Percentiles rank a stretch among this genome's conserved stretches.
Conservation (phyloP, 1,140 invertebrate species). For the Aphidius gifuensis region DNA sequence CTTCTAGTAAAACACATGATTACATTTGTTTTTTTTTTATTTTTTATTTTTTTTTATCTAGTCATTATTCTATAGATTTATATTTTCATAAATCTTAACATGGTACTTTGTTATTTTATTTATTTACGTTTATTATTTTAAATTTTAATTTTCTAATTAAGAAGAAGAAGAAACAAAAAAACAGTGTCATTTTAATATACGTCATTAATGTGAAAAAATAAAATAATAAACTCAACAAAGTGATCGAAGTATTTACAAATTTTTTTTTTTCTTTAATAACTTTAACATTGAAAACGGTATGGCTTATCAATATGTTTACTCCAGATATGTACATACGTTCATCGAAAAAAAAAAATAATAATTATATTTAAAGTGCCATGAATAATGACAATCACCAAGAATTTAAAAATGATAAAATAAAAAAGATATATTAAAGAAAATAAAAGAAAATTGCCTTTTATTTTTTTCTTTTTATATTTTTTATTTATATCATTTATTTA, state of each 20-base stretch:
- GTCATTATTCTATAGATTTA: too few relatives aligned
- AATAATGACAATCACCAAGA: conserved; percentile 11
- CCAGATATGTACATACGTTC: conserved; percentile 38
- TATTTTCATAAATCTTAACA: too few relatives aligned
- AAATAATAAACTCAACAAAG: too few relatives aligned
- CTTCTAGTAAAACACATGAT: too few relatives aligned
- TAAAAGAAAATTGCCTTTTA: not conserved
- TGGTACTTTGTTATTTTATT: conserved; percentile 5
- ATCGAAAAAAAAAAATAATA: too few relatives aligned
- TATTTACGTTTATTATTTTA: not conserved
- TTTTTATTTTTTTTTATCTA: too few relatives aligned
- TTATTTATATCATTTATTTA: conserved; percentile 4
- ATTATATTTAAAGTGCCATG: conserved; percentile 4
- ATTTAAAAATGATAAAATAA: conserved; percentile 11
- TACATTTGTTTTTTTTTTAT: too few relatives aligned
- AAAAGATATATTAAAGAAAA: not conserved
- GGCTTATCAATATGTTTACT: conserved; percentile 24
- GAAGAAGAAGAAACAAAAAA: too few relatives aligned
- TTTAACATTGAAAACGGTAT: conserved; percentile 7
- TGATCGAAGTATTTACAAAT: too few relatives aligned
- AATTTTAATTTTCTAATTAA: too few relatives aligned
- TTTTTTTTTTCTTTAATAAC: not conserved
- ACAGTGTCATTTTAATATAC: too few relatives aligned
- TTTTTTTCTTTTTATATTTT: not conserved
- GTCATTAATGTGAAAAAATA: too few relatives aligned